Evolutionary conservation across 2,888 invertebrate genomes (phyloP).

Genomic region (Conops quadrifasciatus): DNA sequence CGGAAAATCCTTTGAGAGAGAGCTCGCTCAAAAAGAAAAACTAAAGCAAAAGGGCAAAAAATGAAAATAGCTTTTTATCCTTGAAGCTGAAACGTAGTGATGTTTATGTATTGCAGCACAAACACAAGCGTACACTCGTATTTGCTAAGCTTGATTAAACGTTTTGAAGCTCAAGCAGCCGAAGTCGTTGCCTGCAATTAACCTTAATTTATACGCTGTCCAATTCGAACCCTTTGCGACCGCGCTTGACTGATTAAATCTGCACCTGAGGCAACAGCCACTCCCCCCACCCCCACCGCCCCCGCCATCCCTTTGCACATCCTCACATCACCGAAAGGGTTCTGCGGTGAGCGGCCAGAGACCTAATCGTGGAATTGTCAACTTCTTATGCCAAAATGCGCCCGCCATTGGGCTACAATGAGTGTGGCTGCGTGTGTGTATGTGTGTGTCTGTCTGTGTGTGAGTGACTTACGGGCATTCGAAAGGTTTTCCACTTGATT

Average conservation of each 20-base stretch:
- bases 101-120: constrained; percentile 5
- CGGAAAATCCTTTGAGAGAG: constrained; percentile 32
- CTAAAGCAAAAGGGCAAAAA: neutral
- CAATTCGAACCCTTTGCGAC: constrained; percentile 18
- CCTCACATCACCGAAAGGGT: neutral
- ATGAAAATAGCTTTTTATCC: constrained; percentile 20
- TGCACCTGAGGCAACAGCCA: constrained; percentile 16
- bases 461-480: neutral
- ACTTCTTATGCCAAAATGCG: neutral
- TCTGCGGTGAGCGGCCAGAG: neutral
- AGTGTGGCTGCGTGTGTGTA: too few species aligned
- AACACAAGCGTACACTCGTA: neutral
- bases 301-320: neutral
- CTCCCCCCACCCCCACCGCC: neutral
- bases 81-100: constrained; percentile 8
- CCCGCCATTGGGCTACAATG: neutral
- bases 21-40: too few species aligned
- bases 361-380: neutral
- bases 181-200: constrained; percentile 15
- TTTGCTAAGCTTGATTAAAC: constrained; percentile 35
- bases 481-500: constrained; percentile 21
- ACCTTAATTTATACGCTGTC: constrained; percentile 20
- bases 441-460: too few species aligned
- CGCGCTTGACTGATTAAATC: constrained; percentile 26
- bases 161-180: constrained; percentile 17